Evolutionary conservation across 2,113 vertebrate species (phyloP).

Genomic region (Melanostigma gelatinosum): DNA sequence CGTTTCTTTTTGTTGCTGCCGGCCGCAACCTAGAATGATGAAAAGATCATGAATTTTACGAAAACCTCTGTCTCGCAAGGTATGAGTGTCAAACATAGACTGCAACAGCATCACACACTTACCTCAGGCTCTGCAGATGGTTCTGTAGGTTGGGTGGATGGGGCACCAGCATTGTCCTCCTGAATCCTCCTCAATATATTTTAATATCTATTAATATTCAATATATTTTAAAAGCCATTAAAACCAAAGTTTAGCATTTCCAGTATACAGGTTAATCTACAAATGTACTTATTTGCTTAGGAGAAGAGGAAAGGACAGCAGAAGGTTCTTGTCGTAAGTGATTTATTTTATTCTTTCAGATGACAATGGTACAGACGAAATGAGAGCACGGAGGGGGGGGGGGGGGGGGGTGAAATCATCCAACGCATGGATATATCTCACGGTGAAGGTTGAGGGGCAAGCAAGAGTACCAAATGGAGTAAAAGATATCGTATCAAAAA

Average conservation of each 20-base stretch:
- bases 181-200: background rate
- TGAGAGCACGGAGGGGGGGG: constrained; percentile 61
- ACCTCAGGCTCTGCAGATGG: no score
- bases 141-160: no score
- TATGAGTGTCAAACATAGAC: no score
- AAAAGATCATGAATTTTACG: no score
- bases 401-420: constrained; percentile 46
- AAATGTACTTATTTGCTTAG: no score
- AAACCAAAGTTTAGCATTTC: background rate
- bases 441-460: constrained; percentile 54
- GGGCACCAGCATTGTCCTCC: no score
- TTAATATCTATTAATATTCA: no score
- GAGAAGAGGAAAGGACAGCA: background rate
- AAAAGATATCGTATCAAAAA: constrained; percentile 85
- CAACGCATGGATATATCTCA: constrained; percentile 29
- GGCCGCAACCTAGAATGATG: no score
- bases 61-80: no score
- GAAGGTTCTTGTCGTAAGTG: constrained; percentile 45
- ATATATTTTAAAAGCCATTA: background rate
- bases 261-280: background rate
- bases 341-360: constrained; percentile 69
- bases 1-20: no score
- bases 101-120: no score
- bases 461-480: constrained; percentile 83
- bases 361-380: constrained; percentile 74